phyloP scores from a whole-genome alignment of 2,797 vertebrate species.

The Prionace glauca region DNA sequence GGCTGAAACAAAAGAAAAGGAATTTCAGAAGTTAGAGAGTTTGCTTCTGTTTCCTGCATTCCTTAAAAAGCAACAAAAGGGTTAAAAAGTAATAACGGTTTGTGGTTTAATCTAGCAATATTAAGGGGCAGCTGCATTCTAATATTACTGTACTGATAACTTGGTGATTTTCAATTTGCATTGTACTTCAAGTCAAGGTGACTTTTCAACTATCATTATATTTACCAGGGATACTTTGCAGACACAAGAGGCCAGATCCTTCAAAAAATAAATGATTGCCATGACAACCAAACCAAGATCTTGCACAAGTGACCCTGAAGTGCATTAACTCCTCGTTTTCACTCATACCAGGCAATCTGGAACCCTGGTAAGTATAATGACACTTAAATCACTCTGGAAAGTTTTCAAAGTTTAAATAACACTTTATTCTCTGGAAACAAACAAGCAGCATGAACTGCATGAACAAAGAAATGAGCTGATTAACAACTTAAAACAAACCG shows the following conservation, averaged over 20 bases:
- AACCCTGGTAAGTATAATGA: background rate
- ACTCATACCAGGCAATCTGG: background rate
- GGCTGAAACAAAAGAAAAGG: conserved; percentile 59
- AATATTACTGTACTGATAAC: background rate
- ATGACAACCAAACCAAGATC: background rate
- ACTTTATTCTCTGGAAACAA: background rate
- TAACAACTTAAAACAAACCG: background rate
- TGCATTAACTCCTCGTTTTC: background rate
- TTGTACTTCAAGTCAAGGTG: background rate
- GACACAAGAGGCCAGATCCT: background rate
- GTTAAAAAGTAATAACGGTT: background rate
- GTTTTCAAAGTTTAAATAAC: conserved; percentile 7
- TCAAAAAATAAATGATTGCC: background rate
- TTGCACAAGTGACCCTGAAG: background rate
- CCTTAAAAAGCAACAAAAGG: background rate
- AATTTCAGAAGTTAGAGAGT: background rate
- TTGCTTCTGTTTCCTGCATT: background rate
- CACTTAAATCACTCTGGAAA: background rate
- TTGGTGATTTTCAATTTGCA: background rate
- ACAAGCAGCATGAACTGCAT: background rate
- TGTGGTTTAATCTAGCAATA: background rate
- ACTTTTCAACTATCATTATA: background rate
- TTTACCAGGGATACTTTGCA: background rate
- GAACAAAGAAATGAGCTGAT: background rate
- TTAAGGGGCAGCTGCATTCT: background rate